A percentile compares a stretch with the other conserved stretches of the same genome.
Conservation (phyloP, 92 coral and sea anemone species). For the Galaxea fascicularis region DNA sequence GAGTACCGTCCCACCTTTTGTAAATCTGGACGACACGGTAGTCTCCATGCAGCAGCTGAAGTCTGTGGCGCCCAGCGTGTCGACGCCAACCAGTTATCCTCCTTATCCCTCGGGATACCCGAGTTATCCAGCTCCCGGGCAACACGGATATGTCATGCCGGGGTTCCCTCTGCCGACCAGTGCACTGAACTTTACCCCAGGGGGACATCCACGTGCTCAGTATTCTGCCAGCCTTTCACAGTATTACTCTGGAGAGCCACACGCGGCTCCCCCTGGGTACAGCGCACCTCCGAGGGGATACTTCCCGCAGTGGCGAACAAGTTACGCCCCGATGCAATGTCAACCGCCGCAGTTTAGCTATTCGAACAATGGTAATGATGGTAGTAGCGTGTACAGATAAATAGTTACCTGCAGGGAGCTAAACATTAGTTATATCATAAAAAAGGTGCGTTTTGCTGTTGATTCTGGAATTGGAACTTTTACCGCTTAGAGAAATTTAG, state of each 20-base stretch:
- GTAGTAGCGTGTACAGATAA: slow-evolving; percentile 67
- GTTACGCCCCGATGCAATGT: slow-evolving; percentile 71
- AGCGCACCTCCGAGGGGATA: slow-evolving; percentile 28
- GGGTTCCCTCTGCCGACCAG: slow-evolving; percentile 56
- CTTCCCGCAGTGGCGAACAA: slow-evolving; percentile 76
- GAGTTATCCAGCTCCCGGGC: slow-evolving; percentile 27
- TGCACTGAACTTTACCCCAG: slow-evolving; percentile 58
- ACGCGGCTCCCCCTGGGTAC: slow-evolving; percentile 14
- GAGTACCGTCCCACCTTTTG: slow-evolving; percentile 38
- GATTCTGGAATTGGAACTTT: background rate
- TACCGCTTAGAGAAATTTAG: no score
- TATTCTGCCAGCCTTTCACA: slow-evolving; percentile 46
- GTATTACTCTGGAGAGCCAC: slow-evolving; percentile 33
- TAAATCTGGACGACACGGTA: slow-evolving; percentile 78
- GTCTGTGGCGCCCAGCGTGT: slow-evolving; percentile 20
- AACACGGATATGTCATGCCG: slow-evolving; percentile 42
- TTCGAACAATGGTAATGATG: slow-evolving; percentile 40
- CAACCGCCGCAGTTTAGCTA: slow-evolving; percentile 55
- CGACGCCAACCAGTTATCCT: slow-evolving; percentile 18
- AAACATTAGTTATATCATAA: background rate
- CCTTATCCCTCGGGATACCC: slow-evolving; percentile 40
- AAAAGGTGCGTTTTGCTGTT: background rate
- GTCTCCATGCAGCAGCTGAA: slow-evolving; percentile 66
- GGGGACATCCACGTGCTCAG: slow-evolving; percentile 55
- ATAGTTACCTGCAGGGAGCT: background rate